These are phyloP conservation scores for Perca schrenkii DNA, from an alignment of 2,113 vertebrate genomes.

Conservation along the genomic window DNA sequence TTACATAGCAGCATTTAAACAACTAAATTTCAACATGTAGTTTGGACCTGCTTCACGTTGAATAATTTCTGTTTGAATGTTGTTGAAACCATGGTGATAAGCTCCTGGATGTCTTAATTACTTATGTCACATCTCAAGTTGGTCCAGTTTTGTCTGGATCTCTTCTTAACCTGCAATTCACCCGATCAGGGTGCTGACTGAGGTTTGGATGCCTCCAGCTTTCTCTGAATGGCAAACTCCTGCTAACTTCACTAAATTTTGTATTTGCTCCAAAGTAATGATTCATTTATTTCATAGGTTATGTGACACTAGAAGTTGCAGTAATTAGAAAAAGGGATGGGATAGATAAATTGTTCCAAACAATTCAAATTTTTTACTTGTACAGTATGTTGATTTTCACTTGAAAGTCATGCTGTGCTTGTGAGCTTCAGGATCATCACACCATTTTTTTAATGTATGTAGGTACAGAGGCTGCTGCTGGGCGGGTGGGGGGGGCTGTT, in stretches of 20 bases:
- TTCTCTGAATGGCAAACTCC: neutral
- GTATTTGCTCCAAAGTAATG: neutral
- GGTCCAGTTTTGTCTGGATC: neutral
- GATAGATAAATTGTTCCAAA: too few relatives aligned
- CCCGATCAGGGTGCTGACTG: neutral
- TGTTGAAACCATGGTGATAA: neutral
- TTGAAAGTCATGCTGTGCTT: neutral
- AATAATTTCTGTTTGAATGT: neutral
- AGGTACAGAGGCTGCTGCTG: neutral
- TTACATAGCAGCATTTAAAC: neutral
- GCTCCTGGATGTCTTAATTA: neutral
- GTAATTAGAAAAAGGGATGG: neutral
- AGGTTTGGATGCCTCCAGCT: neutral
- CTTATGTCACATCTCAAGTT: neutral
- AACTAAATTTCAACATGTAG: neutral
- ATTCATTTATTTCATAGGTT: neutral
- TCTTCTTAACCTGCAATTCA: neutral
- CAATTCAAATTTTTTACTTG: neutral
- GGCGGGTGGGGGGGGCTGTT: neutral
- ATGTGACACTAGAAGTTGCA: neutral
- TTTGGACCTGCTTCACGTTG: neutral
- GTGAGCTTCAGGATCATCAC: slow-evolving; percentile 1
- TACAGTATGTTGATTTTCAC: neutral
- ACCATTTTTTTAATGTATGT: neutral
- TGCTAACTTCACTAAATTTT: neutral